A percentile compares a stretch with the other conserved stretches of the same genome.
phyloP scores from a whole-genome alignment of 2,797 vertebrate species.

The Sandelia bainsii region DNA sequence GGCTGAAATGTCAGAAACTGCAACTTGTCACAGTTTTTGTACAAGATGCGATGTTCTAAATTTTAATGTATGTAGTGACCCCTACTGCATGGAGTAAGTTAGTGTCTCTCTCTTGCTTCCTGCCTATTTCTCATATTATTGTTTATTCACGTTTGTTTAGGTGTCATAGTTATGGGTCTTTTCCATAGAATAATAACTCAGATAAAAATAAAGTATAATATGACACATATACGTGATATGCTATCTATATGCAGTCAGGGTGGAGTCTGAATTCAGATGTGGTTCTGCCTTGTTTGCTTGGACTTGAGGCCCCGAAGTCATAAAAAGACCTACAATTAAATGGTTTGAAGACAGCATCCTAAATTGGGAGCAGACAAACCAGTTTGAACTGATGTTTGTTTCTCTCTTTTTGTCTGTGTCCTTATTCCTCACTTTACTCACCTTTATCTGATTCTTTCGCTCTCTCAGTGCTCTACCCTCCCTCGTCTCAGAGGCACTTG shows the following conservation, averaged over 20 bases:
- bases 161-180: slow-evolving; percentile 7
- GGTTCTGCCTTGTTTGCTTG: slow-evolving; percentile 70
- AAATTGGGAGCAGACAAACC: slow-evolving; percentile 64
- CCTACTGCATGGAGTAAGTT: slow-evolving; percentile 59
- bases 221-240: slow-evolving; percentile 13
- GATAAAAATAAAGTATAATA: slow-evolving; percentile 21
- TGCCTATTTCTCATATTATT: too few species aligned
- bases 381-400: slow-evolving; percentile 23
- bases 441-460: slow-evolving; percentile 26
- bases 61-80: slow-evolving; percentile 57
- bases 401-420: slow-evolving; percentile 15
- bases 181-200: slow-evolving; percentile 1
- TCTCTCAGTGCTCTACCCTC: neutral
- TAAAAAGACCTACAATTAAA: slow-evolving; percentile 76
- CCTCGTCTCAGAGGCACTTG: slow-evolving; percentile 30
- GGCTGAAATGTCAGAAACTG: neutral
- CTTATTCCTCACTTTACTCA: slow-evolving; percentile 23
- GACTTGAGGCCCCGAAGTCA: slow-evolving; percentile 60
- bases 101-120: neutral
- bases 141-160: neutral
- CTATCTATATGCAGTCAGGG: slow-evolving; percentile 56
- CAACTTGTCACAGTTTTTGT: neutral
- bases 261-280: slow-evolving; percentile 69
- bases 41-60: neutral
- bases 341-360: slow-evolving; percentile 64